Conservation (phyloP, 2,113 vertebrate species). For the Sinocyclocheilus anophthalmus region DNA sequence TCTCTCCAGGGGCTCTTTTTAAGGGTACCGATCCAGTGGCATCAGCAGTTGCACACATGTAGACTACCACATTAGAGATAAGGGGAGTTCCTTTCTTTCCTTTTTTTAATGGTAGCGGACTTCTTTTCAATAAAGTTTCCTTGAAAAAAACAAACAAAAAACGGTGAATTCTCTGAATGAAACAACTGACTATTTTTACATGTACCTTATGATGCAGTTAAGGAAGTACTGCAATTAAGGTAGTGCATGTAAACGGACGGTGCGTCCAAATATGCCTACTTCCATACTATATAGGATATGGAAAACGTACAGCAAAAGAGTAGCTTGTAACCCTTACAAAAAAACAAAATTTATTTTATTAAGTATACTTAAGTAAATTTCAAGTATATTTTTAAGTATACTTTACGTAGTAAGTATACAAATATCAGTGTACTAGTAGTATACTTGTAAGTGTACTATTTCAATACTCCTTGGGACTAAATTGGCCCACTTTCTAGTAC, state of each 20-base stretch:
- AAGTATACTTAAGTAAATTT: too few species aligned
- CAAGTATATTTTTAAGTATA: too few species aligned
- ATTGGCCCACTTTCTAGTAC: too few species aligned
- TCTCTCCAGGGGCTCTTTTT: background rate
- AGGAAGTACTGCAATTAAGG: background rate
- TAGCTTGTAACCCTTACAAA: too few species aligned
- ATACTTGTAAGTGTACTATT: too few species aligned
- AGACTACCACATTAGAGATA: background rate
- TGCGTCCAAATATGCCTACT: too few species aligned
- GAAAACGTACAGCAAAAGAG: background rate
- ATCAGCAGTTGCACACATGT: background rate
- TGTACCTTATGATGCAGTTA: background rate
- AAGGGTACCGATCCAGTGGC: background rate
- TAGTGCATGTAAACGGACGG: background rate
- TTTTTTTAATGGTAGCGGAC: background rate
- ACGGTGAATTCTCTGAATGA: background rate
- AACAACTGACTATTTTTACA: background rate
- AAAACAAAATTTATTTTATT: too few species aligned
- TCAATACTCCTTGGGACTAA: too few species aligned
- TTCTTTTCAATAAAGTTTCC: background rate
- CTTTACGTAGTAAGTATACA: too few species aligned
- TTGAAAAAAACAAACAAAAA: background rate
- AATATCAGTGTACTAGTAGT: too few species aligned
- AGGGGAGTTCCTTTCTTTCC: conserved; percentile 18
- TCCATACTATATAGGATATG: too few species aligned